Base-by-base conservation (phyloP, 2,797 vertebrate species). In the Falco naumanni region DNA sequence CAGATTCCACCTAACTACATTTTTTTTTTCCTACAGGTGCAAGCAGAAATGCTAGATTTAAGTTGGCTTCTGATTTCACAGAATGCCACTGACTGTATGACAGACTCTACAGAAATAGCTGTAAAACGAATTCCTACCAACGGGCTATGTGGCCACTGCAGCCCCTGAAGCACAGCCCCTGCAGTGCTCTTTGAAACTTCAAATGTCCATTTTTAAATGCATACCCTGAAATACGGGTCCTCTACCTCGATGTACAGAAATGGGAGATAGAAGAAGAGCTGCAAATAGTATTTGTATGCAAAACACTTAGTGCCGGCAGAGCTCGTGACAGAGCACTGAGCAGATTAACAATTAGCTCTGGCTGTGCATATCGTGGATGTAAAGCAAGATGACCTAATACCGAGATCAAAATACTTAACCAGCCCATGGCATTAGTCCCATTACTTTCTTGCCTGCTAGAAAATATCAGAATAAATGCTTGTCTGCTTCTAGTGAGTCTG, bases 81-180 rank as follows among this genome's bases (percentile, higher is more conserved):
- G 26, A 29, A 37, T 12, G 1, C 22, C 24, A 28, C 22, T 63
- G 81, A 16, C 13, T 41, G 19, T 34, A 11, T 8, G 20, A 24
- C 68, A 85, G 48, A 2, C 65, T 37, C 54, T 5, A 41, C 37
- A 66, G n/a, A 59, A 89, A 26, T 0, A 59, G 19, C 33, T 29
- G 10, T 31, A 20, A 69, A 74, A 28, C 10, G 18, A 43, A 15
- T 47, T 65, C 37, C 48, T 61, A 6, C 3, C 26, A 6, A 3
- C 8, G 37, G 10, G 28, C 15, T 66, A 5, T 3, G 5, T 25
- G 65, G 59, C 43, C 57, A 81, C n/a, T 1, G 43, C 39, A n/a
- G 50, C n/a, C 61, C 26, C 2, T 0, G 9, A 24, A 41, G 43
- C 41, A 13, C 21, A 71, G 33, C 34, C 56, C 1, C 0, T 21